Evolutionary conservation across 2,888 invertebrate species (phyloP).

Genomic region (Xanthostigma xanthostigma): DNA sequence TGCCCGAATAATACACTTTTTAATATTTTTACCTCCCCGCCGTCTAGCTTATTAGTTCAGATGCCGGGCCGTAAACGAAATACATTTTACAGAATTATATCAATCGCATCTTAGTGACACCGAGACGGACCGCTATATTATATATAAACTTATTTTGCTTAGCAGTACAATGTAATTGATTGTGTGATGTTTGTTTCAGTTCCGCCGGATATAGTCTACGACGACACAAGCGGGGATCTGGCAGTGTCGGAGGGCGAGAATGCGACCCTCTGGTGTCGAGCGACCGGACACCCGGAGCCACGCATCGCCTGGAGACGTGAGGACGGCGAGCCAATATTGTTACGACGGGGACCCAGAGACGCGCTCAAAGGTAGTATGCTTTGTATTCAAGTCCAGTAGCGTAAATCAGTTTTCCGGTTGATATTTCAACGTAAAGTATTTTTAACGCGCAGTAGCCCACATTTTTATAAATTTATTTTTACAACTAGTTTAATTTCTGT

Average conservation of each 20-base stretch:
- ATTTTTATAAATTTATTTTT: too few species aligned
- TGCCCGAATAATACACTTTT: too few species aligned
- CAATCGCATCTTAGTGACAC: too few species aligned
- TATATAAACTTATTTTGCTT: not conserved
- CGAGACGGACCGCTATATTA: too few species aligned
- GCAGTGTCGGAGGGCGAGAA: constrained; percentile 60
- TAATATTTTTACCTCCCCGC: too few species aligned
- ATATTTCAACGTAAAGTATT: too few species aligned
- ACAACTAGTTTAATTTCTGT: too few species aligned
- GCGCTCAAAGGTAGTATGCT: constrained; percentile 26
- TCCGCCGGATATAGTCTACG: constrained; percentile 63
- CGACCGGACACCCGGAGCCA: constrained; percentile 57
- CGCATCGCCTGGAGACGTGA: constrained; percentile 45
- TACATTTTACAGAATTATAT: too few species aligned
- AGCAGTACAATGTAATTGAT: not conserved
- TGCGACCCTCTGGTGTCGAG: constrained; percentile 55
- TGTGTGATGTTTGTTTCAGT: constrained; percentile 35
- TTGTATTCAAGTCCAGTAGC: not conserved
- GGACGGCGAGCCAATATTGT: constrained; percentile 33
- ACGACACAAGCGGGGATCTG: constrained; percentile 61
- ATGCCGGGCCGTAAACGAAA: too few species aligned
- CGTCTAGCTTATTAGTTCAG: too few species aligned
- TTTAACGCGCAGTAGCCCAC: too few species aligned
- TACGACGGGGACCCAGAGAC: constrained; percentile 29
- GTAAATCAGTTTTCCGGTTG: too few species aligned